Base-by-base conservation (phyloP, 1,140 invertebrate genomes). In the Mactra quadrangularis region DNA sequence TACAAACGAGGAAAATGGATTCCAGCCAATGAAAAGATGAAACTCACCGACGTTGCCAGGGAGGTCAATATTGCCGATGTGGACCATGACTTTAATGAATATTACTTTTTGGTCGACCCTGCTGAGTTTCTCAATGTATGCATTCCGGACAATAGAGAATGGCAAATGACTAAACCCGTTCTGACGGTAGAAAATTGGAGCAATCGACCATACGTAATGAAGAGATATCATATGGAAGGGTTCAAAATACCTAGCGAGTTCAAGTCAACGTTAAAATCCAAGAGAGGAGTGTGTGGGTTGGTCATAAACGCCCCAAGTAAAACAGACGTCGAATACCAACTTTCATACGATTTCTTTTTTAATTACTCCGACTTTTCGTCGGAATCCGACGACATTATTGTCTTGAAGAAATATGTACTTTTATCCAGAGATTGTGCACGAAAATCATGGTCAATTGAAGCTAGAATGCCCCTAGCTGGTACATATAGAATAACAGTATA, bases 321-420 rank as follows among this genome's bases (percentile, higher is more conserved):
- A 0, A 53, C 66, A 35, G 68, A 72, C 17, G 53, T n/a, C 1
- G 60, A 55, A 1, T 70, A 57, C n/a, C 79, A 82, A 25, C 25
- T 83, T n/a, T 31, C 82, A 13, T 75, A 83, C 25, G 82, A 83
- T 38, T 60, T 76, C 33, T 83, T 57, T 33, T 77, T 62, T 55
- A 83, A 83, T 52, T 55, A 66, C n/a, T 11, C 45, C 1, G 50
- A 59, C 11, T n/a, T 22, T 7, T 66, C 27, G 13, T 4, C 33
- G 15, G 64, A 57, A 0, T 9, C 52, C 0, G 35, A 83, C 15
- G 82, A 77, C 11, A 22, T 35, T 1, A 52, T 76, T 29, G 25
- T 53, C 22, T 55, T 83, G 38, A 60, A 66, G 7, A 64, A 38
- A 22, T 77, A 59, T 45, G 62, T 83, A 9, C 27, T 83, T 1